These are phyloP conservation scores for Apus apus DNA, from an alignment of 2,113 vertebrate genomes.

Conservation along the genomic window DNA sequence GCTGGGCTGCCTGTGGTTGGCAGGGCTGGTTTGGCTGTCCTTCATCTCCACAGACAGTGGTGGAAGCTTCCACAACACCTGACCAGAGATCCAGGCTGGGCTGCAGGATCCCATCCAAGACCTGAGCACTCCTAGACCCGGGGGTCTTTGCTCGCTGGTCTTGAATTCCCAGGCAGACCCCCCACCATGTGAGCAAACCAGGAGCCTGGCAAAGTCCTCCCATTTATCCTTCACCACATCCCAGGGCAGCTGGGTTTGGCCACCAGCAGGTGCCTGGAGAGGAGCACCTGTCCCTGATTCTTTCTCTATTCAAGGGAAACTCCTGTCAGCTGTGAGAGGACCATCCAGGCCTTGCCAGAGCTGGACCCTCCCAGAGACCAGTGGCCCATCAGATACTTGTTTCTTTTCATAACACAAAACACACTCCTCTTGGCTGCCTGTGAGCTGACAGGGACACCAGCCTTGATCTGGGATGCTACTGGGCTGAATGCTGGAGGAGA, in stretches of 20 bases:
- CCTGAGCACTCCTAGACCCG: neutral
- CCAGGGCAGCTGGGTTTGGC: neutral
- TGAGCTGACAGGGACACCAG: neutral
- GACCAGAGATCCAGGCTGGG: neutral
- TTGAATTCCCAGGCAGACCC: neutral
- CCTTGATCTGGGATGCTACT: neutral
- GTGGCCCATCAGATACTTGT: accelerated
- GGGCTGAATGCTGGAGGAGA: neutral
- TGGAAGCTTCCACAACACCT: neutral
- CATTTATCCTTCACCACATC: neutral
- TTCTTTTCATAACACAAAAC: neutral
- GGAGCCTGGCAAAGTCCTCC: neutral
- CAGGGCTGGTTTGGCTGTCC: accelerated
- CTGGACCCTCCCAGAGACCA: no score
- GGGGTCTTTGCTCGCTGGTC: neutral
- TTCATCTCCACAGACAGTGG: accelerated
- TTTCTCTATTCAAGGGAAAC: accelerated
- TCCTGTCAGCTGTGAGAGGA: neutral
- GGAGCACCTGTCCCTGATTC: neutral
- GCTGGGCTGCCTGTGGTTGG: neutral
- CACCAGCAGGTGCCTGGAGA: neutral
- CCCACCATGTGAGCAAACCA: neutral
- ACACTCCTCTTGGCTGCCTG: accelerated
- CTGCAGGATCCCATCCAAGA: neutral
- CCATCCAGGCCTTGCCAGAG: neutral